Evolutionary conservation across 2,113 vertebrate genomes (phyloP).

Genomic region (Porphyrio hochstetteri): DNA sequence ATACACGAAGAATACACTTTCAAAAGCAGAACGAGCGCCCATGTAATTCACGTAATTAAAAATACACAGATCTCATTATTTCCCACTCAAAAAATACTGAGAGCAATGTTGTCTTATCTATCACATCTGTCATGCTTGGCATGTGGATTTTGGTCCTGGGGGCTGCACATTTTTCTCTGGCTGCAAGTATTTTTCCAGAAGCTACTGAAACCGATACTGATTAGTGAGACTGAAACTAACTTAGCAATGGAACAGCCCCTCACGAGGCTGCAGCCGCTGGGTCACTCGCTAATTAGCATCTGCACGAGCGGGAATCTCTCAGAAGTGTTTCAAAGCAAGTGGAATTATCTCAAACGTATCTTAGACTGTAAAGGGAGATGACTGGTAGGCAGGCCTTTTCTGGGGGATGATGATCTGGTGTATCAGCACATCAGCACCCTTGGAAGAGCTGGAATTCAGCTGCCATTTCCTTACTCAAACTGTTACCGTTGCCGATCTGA

Average conservation of each 20-base stretch:
- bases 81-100: not conserved
- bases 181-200: not conserved
- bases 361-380: not conserved
- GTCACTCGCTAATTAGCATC: not conserved
- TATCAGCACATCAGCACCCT: not conserved
- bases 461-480: slow-evolving; percentile 14
- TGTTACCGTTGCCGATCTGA: not conserved
- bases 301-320: not conserved
- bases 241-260: not conserved
- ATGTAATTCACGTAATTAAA: not conserved
- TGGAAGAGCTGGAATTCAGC: slow-evolving; percentile 25
- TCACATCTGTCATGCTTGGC: not conserved
- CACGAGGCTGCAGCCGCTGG: not conserved
- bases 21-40: not conserved
- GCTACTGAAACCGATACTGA: not conserved
- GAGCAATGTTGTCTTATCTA: not conserved
- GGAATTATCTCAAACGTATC: not conserved
- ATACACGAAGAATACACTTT: not conserved
- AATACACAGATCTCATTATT: not conserved
- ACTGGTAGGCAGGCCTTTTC: not conserved
- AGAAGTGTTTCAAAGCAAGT: not conserved
- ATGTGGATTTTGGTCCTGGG: not conserved
- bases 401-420: not conserved
- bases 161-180: not conserved
- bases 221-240: slow-evolving; percentile 16